phyloP scores from a whole-genome alignment of 1,140 invertebrate species.

The Plodia interpunctella region DNA sequence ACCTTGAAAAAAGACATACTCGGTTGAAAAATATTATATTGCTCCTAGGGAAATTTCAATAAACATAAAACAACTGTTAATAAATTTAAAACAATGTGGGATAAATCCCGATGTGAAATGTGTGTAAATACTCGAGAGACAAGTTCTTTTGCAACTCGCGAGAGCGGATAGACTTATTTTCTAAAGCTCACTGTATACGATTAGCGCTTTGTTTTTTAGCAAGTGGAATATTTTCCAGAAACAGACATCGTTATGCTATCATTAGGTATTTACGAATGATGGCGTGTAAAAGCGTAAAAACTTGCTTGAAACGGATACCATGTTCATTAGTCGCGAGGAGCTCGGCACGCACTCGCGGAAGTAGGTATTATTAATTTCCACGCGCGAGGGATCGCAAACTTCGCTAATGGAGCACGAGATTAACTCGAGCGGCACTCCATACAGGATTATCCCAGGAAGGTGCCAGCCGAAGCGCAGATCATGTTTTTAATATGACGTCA shows the following conservation, averaged over 20 bases:
- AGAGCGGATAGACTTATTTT: background rate
- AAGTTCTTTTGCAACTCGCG: background rate
- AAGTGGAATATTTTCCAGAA: background rate
- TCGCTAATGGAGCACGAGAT: slow-evolving; percentile 35
- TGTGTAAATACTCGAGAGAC: background rate
- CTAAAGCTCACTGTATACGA: slow-evolving; percentile 4
- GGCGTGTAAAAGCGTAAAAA: slow-evolving; percentile 3
- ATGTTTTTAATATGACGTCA: slow-evolving; percentile 28
- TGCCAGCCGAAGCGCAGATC: background rate
- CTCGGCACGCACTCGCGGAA: background rate
- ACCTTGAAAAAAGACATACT: too few species aligned
- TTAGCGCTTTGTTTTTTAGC: slow-evolving; percentile 2
- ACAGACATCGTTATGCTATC: background rate
- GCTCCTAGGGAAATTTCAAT: too few species aligned
- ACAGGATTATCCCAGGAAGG: background rate
- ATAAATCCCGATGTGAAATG: background rate
- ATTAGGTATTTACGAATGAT: background rate
- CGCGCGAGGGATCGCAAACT: slow-evolving; percentile 11
- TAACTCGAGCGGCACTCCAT: slow-evolving; percentile 14
- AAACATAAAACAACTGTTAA: too few species aligned
- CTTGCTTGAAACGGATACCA: slow-evolving; percentile 1
- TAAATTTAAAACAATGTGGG: too few species aligned
- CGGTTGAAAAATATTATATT: too few species aligned
- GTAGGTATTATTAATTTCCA: slow-evolving; percentile 9
- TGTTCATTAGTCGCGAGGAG: background rate